These are phyloP conservation scores for Latrodectus elegans DNA, from an alignment of 2,888 invertebrate species.

Conservation along the genomic window DNA sequence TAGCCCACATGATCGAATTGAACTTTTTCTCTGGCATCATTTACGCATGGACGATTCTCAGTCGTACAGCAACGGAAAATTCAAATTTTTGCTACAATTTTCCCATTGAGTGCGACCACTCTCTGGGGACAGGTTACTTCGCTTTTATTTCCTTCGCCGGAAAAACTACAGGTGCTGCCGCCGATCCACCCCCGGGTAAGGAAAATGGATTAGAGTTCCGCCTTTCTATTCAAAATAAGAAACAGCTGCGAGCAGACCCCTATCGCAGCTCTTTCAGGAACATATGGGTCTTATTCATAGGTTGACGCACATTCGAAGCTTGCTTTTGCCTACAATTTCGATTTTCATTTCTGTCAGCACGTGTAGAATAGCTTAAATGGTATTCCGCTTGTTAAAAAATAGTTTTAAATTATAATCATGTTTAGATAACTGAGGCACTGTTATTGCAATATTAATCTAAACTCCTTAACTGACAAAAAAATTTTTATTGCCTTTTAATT, in stretches of 20 bases:
- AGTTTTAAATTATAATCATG: too few species aligned
- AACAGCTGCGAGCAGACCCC: constrained; percentile 47
- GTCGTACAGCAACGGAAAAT: neutral
- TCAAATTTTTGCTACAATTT: neutral
- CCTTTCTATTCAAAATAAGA: constrained; percentile 42
- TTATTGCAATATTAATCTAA: too few species aligned
- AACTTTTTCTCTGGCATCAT: neutral
- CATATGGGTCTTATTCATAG: constrained; percentile 13
- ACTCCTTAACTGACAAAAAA: too few species aligned
- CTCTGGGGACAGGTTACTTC: neutral
- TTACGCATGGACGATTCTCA: neutral
- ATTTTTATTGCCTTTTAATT: too few species aligned
- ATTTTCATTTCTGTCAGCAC: too few species aligned
- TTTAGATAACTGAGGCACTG: too few species aligned
- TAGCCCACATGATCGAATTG: too few species aligned
- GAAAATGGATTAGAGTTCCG: constrained; percentile 28
- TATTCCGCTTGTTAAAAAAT: too few species aligned
- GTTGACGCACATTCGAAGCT: too few species aligned
- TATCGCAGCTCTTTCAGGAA: constrained; percentile 6
- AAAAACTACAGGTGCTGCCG: constrained; percentile 65
- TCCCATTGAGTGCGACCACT: neutral
- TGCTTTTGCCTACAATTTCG: too few species aligned
- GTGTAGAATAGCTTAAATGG: too few species aligned
- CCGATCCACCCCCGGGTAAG: constrained; percentile 20
- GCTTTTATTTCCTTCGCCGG: neutral